Evolutionary conservation across 2,888 invertebrate genomes (phyloP).

Genomic region (Troglohyphantes excavatus): DNA sequence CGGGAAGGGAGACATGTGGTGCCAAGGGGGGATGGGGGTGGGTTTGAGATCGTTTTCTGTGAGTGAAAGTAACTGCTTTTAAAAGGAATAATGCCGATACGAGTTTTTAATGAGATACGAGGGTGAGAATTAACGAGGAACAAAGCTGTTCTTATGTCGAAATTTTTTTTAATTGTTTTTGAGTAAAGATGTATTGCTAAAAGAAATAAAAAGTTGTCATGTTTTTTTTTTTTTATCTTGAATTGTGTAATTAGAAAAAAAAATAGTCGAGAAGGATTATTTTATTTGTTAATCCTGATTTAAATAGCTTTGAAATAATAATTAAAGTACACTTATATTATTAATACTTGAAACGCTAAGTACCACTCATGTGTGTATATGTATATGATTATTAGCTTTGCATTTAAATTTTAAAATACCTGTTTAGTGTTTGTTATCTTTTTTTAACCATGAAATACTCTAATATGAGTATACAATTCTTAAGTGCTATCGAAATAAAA

Average conservation of each 20-base stretch:
- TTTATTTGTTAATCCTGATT: too few species aligned
- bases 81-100: slow-evolving; percentile 55
- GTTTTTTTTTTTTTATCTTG: neutral
- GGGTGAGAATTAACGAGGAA: slow-evolving; percentile 39
- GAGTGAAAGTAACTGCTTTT: slow-evolving; percentile 68
- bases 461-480: too few species aligned
- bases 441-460: too few species aligned
- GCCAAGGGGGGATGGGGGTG: neutral
- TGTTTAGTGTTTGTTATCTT: too few species aligned
- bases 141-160: slow-evolving; percentile 47
- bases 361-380: too few species aligned
- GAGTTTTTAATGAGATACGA: slow-evolving; percentile 71
- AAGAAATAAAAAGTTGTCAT: neutral
- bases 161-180: slow-evolving; percentile 42
- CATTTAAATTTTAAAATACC: too few species aligned
- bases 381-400: too few species aligned
- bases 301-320: too few species aligned
- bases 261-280: too few species aligned
- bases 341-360: too few species aligned
- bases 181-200: slow-evolving; percentile 5
- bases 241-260: neutral
- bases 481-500: too few species aligned
- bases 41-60: slow-evolving; percentile 10
- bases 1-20: neutral
- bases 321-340: too few species aligned